These are phyloP conservation scores for Dynastes maya DNA, from an alignment of 2,888 invertebrate species.

Conservation along the genomic window DNA sequence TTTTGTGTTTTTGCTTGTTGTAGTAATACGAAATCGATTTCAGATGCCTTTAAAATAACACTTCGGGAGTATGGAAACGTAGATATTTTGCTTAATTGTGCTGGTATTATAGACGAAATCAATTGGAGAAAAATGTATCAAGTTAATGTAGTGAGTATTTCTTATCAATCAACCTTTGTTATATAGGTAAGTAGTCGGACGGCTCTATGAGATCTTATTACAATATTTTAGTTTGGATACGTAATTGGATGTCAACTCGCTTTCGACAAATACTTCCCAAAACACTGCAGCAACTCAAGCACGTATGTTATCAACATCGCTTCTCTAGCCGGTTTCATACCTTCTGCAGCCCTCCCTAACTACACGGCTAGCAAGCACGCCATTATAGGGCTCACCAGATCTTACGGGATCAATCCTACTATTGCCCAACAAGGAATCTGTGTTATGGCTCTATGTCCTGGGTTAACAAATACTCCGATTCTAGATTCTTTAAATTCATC, in stretches of 20 bases:
- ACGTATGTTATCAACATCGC: conserved; percentile 29
- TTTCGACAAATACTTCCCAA: conserved; percentile 30
- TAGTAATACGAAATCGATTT: not conserved
- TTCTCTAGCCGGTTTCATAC: conserved; percentile 18
- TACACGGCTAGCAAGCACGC: conserved; percentile 28
- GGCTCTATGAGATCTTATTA: too few relatives aligned
- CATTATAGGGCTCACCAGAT: conserved; percentile 26
- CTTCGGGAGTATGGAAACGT: conserved; percentile 8
- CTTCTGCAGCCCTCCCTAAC: not conserved
- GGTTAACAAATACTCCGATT: not conserved
- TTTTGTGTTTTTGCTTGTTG: too few relatives aligned
- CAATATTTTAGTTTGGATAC: conserved; percentile 1
- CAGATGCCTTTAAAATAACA: conserved; percentile 38
- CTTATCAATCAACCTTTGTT: too few relatives aligned
- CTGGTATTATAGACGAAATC: conserved; percentile 33
- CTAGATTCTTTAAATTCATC: too few relatives aligned
- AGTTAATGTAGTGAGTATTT: conserved; percentile 32
- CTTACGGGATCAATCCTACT: conserved; percentile 12
- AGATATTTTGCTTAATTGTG: conserved; percentile 38
- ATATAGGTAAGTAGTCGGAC: too few relatives aligned
- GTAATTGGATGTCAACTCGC: conserved; percentile 29
- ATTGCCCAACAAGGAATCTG: conserved; percentile 6
- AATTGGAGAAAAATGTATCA: conserved; percentile 23
- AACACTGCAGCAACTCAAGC: conserved; percentile 15
- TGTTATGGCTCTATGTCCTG: conserved; percentile 35